Base-by-base conservation (phyloP, 1,140 invertebrate species). In the Alviniconcha marisindica region DNA sequence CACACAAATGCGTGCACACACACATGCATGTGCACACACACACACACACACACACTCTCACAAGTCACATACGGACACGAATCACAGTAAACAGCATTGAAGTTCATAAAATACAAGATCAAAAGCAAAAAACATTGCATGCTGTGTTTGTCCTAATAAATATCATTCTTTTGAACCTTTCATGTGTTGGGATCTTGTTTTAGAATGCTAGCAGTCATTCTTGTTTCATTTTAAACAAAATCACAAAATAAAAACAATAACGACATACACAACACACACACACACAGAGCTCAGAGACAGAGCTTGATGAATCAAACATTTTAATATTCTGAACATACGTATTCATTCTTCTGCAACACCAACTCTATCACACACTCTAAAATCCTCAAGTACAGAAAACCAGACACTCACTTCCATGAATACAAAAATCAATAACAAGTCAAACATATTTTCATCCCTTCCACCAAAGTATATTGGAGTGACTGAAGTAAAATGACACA, bases 21-120 rank as follows among this genome's bases (percentile, higher is more conserved):
- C n/a, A n/a, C n/a, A n/a, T n/a, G n/a, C n/a, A n/a, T n/a, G n/a
- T n/a, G n/a, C n/a, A n/a, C n/a, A n/a, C n/a, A n/a, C n/a, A n/a
- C 60, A 66, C 60, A 66, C 60, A 66, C 14, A 66, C 28, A 15
- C 28, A 66, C 60, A 66, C 60, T n/a, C 60, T n/a, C 14, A 66
- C 60, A 66, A n/a, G 7, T 66, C 10, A 66, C 14, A 66, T 31
- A 66, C 60, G 60, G 5, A 28, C 60, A 7, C n/a, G 5, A 7
- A n/a, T 14, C 7, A 10, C 5, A 66, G 60, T 14, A 7, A 7
- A 28, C 5, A 66, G 60, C 14, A 66, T 31, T 66, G 5, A 14
- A 21, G 14, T n/a, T 14, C 14, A 5, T 14, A 66, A 66, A 66
- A 66, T 66, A 15, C 7, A 66, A 66, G n/a, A 14, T 51, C 7